A percentile compares a stretch with the other conserved stretches of the same genome.
These are phyloP conservation scores for Brachypalpus laphriformis DNA, from an alignment of 2,888 invertebrate species.

Conservation along the genomic window DNA sequence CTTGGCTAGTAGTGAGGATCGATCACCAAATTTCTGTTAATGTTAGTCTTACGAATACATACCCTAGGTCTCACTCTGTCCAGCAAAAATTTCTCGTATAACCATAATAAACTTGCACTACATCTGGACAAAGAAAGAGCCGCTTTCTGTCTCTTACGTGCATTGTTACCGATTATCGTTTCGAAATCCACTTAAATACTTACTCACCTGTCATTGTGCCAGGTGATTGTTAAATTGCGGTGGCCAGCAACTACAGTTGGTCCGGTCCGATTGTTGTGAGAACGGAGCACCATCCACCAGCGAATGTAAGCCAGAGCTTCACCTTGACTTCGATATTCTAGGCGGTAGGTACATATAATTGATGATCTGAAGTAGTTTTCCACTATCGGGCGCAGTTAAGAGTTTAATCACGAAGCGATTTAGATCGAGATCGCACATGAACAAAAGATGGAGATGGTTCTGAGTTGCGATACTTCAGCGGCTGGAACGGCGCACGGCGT, in stretches of 20 bases:
- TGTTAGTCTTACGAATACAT: too few species aligned
- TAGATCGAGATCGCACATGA: slow-evolving; percentile 53
- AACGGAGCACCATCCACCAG: slow-evolving; percentile 24
- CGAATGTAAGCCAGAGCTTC: slow-evolving; percentile 44
- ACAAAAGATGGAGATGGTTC: slow-evolving; percentile 25
- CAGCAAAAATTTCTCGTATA: slow-evolving; percentile 28
- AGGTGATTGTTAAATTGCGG: slow-evolving; percentile 80
- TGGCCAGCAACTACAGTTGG: slow-evolving; percentile 74
- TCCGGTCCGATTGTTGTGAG: slow-evolving; percentile 34
- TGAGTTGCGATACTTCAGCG: slow-evolving; percentile 3
- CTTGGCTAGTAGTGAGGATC: too few species aligned
- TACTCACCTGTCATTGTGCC: slow-evolving; percentile 80
- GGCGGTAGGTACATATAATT: slow-evolving; percentile 63
- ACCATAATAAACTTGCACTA: slow-evolving; percentile 26
- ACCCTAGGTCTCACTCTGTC: neutral
- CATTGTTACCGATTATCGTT: slow-evolving; percentile 49
- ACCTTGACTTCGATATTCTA: slow-evolving; percentile 64
- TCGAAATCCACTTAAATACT: slow-evolving; percentile 53
- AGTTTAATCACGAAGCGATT: slow-evolving; percentile 64
- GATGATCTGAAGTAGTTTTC: slow-evolving; percentile 56
- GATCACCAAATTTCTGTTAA: too few species aligned
- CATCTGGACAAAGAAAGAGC: slow-evolving; percentile 36
- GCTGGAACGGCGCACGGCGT: slow-evolving; percentile 9
- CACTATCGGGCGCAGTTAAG: slow-evolving; percentile 59
- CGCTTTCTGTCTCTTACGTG: slow-evolving; percentile 8